Percentiles rank a stretch among this genome's conserved stretches.
Evolutionary conservation across 1,140 invertebrate species (phyloP).

Genomic region (Plutomurus gul): DNA sequence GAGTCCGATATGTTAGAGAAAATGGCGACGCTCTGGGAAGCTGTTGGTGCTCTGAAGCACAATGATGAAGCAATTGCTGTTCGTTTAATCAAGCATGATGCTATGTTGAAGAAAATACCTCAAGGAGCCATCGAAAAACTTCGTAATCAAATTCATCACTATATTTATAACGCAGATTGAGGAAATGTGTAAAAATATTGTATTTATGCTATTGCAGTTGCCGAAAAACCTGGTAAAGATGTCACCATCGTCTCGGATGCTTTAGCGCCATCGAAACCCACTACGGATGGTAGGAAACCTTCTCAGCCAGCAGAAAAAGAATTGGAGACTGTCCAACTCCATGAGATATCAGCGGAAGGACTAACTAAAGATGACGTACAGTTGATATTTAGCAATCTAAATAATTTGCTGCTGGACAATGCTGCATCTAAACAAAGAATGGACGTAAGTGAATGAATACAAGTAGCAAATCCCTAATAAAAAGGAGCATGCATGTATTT

Average conservation of each 20-base stretch:
- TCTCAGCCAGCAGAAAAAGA: not conserved
- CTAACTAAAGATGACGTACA: constrained; percentile 41
- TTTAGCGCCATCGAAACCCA: not conserved
- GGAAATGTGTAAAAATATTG: not conserved
- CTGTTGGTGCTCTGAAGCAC: constrained; percentile 42
- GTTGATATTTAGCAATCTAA: constrained; percentile 40
- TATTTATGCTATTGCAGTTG: constrained; percentile 33
- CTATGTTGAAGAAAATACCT: constrained; percentile 37
- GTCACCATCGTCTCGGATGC: not conserved
- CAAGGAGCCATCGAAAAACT: constrained; percentile 32
- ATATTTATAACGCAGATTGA: not conserved
- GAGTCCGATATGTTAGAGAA: constrained; percentile 46
- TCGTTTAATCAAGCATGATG: constrained; percentile 42
- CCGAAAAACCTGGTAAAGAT: constrained; percentile 36
- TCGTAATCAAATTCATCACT: not conserved
- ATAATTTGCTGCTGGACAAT: constrained; percentile 37
- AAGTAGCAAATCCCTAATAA: not conserved
- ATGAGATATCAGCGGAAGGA: too few relatives aligned
- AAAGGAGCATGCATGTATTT: not conserved
- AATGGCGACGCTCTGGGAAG: constrained; percentile 48
- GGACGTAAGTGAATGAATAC: constrained; percentile 21
- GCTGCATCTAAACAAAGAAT: constrained; percentile 9
- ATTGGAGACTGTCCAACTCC: too few relatives aligned
- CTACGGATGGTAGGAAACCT: not conserved
- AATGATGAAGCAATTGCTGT: constrained; percentile 47